Evolutionary conservation across 2,113 vertebrate species (phyloP), one percentile per base, ranked within the genome.

Genomic region (Amphiprion percula): DNA sequence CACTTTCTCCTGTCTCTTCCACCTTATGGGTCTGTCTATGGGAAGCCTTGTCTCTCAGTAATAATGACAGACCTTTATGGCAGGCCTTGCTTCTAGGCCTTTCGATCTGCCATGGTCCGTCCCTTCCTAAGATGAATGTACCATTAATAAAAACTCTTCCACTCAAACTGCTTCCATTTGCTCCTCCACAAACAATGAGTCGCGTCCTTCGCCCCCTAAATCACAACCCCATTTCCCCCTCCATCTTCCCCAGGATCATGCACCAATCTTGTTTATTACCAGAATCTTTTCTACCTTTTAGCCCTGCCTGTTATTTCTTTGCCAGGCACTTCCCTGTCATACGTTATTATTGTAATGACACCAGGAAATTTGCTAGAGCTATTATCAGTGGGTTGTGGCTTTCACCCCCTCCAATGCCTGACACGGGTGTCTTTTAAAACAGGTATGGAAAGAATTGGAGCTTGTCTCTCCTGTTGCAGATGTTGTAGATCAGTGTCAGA

Each of bases 61-160:
- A 85, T 87, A 80, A 87, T 82, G 88, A 80, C 78, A 83, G 56
- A 55, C 47, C 66, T 85, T 84, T 87, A 79, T 84, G 79, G 65
- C 63, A 67, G 64, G 68, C 79, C 56, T 77, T 64, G 74, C 77
- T 64, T 79, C 50, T 68, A 54, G 61, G 73, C 68, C 63, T 80
- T 69, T 81, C 12, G 8, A 14, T 23, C 56, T 73, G 74, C 63
- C 58, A 74, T 0, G 2, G 52, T 77, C 71, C 5, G 54, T 74
- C 82, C 61, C 65, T 54, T 77, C 44, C 49, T 49, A 39, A 80
- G 77, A 88, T 75, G 55, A 55, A 89, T 88, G 79, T 72, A 69
- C 56, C 58, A 54, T 82, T 87, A 88, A 84, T 82, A 82, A 79
- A 30, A 84, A 68, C 33, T 61, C 62, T 69, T 80, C 58, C 74